Conservation (phyloP, 2,888 invertebrate species). For the Aphidoletes aphidimyza region DNA sequence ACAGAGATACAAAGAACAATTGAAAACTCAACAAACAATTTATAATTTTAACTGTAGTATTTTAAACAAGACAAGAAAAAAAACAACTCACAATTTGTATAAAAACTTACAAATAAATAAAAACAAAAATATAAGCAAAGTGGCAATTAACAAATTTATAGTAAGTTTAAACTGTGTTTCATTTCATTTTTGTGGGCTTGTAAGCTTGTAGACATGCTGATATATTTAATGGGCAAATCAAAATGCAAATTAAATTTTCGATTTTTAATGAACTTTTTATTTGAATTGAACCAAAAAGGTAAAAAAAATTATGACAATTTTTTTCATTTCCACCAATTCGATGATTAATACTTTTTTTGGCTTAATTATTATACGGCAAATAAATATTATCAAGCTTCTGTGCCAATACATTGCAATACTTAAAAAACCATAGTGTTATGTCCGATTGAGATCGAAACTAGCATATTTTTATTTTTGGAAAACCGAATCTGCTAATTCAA, state of each 20-base stretch:
- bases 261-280: too few relatives aligned
- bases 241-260: background rate
- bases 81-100: background rate
- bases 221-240: background rate
- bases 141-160: constrained; percentile 23
- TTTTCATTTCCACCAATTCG: too few relatives aligned
- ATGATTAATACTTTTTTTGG: too few relatives aligned
- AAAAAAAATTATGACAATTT: too few relatives aligned
- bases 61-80: background rate
- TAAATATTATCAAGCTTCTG: too few relatives aligned
- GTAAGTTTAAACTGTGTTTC: background rate
- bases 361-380: too few relatives aligned
- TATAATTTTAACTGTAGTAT: background rate
- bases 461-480: too few relatives aligned
- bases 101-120: background rate
- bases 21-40: background rate
- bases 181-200: background rate
- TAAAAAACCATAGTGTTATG: too few relatives aligned
- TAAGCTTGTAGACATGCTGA: background rate
- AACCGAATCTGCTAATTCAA: too few relatives aligned
- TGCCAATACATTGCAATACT: too few relatives aligned
- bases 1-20: background rate
- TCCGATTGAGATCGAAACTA: too few relatives aligned
- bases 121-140: background rate
- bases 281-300: too few relatives aligned